These are phyloP conservation scores for Holothuria leucospilota DNA, from an alignment of 53 echinoderm and acorn worm species.

Conservation along the genomic window DNA sequence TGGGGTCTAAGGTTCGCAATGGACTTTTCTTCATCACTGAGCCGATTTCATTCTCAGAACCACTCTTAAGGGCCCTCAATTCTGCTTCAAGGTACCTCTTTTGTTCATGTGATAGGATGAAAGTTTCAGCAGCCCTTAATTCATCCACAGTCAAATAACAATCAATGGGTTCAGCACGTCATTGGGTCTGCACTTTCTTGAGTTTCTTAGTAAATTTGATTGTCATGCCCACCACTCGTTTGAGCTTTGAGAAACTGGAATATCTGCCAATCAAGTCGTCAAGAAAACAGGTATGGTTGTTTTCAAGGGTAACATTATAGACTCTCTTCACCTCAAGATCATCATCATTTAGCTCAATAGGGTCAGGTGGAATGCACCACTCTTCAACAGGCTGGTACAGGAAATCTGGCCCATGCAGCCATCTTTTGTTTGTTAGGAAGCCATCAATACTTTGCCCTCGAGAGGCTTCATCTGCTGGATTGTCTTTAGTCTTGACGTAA, in stretches of 20 bases:
- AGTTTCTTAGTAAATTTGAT: neutral
- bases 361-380: neutral
- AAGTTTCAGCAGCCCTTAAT: neutral
- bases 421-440: slow-evolving; percentile 14
- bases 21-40: too few species aligned
- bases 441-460: slow-evolving; percentile 17
- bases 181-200: neutral
- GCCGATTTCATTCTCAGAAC: too few species aligned
- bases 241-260: neutral
- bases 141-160: neutral
- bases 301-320: neutral
- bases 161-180: neutral
- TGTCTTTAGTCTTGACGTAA: slow-evolving; percentile 2
- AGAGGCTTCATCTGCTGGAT: slow-evolving; percentile 37
- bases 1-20: neutral
- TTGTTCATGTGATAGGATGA: slow-evolving; percentile 37
- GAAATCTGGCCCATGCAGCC: slow-evolving; percentile 20
- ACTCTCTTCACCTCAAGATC: slow-evolving; percentile 1
- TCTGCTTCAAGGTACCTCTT: neutral
- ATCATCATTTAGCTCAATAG: neutral
- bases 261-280: neutral
- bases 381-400: neutral
- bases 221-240: neutral
- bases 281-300: neutral
- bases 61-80: neutral